Percentiles rank a stretch among this genome's conserved stretches.
Conservation (phyloP, 2,888 invertebrate species). For the Yponomeuta cagnagella region DNA sequence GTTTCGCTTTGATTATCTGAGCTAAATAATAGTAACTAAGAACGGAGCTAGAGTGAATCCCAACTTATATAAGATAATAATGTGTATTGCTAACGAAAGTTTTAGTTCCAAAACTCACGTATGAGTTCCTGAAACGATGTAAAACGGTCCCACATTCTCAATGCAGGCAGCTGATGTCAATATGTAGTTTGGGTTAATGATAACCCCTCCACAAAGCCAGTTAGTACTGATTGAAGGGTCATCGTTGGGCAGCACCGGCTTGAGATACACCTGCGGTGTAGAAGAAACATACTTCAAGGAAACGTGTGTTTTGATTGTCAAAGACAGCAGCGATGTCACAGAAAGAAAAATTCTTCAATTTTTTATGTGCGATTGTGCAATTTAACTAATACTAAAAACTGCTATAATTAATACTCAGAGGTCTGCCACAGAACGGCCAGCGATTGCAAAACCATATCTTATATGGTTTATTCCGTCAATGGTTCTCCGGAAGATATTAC, state of each 20-base stretch:
- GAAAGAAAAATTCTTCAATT: background rate
- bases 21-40: background rate
- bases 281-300: background rate
- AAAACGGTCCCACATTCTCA: conserved; percentile 57
- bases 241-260: conserved; percentile 45
- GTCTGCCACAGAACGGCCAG: too few relatives aligned
- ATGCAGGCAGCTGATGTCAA: conserved; percentile 62
- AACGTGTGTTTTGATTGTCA: background rate
- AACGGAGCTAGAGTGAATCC: background rate
- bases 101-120: conserved; percentile 31
- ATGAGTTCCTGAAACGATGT: conserved; percentile 58
- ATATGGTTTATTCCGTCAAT: too few relatives aligned
- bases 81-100: background rate
- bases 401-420: too few relatives aligned
- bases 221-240: conserved; percentile 32
- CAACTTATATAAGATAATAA: background rate
- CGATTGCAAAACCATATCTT: too few relatives aligned
- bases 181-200: conserved; percentile 54
- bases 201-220: conserved; percentile 49
- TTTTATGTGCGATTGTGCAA: too few relatives aligned
- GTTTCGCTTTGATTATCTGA: too few relatives aligned
- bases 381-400: too few relatives aligned
- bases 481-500: too few relatives aligned
- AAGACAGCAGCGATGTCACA: too few relatives aligned
- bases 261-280: conserved; percentile 42